phyloP scores from a whole-genome alignment of 1,140 invertebrate species.

The Drosophila oshimai region DNA sequence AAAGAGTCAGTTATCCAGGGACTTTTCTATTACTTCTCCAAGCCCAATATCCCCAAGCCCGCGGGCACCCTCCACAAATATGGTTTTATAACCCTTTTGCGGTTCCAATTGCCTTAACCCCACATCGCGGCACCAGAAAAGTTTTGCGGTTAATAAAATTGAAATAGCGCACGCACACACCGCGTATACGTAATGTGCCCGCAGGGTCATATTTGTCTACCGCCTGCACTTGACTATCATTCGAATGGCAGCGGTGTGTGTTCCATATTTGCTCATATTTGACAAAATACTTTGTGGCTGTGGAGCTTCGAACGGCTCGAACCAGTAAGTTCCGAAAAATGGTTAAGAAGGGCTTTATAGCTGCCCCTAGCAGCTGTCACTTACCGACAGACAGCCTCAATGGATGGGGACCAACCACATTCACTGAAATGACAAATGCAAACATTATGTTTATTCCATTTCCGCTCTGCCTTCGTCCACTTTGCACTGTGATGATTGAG shows the following conservation, averaged over 20 bases:
- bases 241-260: slow-evolving; percentile 15
- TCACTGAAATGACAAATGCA: slow-evolving; percentile 10
- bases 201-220: slow-evolving; percentile 52
- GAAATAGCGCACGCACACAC: slow-evolving; percentile 18
- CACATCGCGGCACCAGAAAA: slow-evolving; percentile 14
- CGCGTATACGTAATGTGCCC: slow-evolving; percentile 46
- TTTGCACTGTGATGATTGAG: slow-evolving; percentile 1
- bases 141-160: slow-evolving; percentile 70
- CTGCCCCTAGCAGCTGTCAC: slow-evolving; percentile 11
- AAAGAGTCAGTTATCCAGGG: too few species aligned
- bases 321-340: too few species aligned
- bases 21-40: too few species aligned
- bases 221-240: slow-evolving; percentile 61
- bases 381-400: neutral
- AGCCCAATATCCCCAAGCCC: neutral
- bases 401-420: neutral
- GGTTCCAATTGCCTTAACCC: neutral
- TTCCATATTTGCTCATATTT: slow-evolving; percentile 13
- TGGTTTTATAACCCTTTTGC: neutral
- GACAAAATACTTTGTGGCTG: slow-evolving; percentile 43
- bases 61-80: slow-evolving; percentile 30
- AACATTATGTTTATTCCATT: slow-evolving; percentile 9
- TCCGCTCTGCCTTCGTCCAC: neutral
- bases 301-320: slow-evolving; percentile 3
- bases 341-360: slow-evolving; percentile 14